These are phyloP conservation scores for Magallana gigas DNA, from an alignment of 1,140 invertebrate genomes.

Conservation along the genomic window DNA sequence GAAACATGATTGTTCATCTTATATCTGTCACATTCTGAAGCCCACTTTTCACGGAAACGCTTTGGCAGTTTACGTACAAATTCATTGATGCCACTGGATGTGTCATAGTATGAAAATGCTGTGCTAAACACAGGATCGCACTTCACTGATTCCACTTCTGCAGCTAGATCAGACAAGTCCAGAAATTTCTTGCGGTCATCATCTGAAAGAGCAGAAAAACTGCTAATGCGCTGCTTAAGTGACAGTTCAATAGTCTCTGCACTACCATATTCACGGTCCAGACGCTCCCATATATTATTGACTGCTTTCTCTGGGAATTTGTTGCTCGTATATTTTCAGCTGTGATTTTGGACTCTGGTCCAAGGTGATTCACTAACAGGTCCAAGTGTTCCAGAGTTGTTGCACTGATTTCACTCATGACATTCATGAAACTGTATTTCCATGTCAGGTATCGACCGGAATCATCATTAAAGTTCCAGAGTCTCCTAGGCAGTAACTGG, in stretches of 20 bases:
- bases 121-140: neutral
- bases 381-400: slow-evolving; percentile 43
- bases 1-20: slow-evolving; percentile 35
- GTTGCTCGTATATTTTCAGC: neutral
- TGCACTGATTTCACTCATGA: slow-evolving; percentile 39
- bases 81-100: slow-evolving; percentile 44
- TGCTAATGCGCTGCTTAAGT: slow-evolving; percentile 24
- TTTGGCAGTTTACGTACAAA: slow-evolving; percentile 50
- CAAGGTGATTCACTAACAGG: slow-evolving; percentile 11
- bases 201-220: slow-evolving; percentile 34
- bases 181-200: neutral
- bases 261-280: slow-evolving; percentile 45
- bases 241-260: slow-evolving; percentile 45
- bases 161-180: slow-evolving; percentile 43
- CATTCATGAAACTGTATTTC: slow-evolving; percentile 45
- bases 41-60: slow-evolving; percentile 53
- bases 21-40: slow-evolving; percentile 4
- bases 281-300: slow-evolving; percentile 39
- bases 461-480: slow-evolving; percentile 29
- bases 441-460: slow-evolving; percentile 39
- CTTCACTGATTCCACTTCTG: slow-evolving; percentile 52
- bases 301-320: slow-evolving; percentile 33
- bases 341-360: neutral
- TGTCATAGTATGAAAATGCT: slow-evolving; percentile 50
- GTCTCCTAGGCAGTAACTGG: slow-evolving; percentile 16